phyloP scores from a whole-genome alignment of 2,888 invertebrate species.

The Sarcophaga carnaria region DNA sequence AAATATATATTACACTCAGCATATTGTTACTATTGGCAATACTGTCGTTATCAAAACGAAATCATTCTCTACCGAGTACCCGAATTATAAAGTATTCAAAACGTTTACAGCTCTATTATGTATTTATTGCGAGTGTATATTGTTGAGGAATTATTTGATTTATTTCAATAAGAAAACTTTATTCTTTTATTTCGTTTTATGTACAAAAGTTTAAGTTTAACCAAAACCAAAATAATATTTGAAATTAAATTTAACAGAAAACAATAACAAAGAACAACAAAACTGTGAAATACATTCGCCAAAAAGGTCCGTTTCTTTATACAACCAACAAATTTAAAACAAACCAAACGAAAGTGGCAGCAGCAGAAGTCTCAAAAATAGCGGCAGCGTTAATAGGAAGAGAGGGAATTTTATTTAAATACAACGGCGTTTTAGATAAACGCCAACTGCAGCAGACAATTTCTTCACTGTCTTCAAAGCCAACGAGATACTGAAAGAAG shows the following conservation, averaged over 20 bases:
- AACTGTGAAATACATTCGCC: background rate
- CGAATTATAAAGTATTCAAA: background rate
- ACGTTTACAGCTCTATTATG: background rate
- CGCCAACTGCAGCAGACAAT: conserved; percentile 21
- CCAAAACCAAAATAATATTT: conserved; percentile 1
- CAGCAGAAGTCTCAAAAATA: background rate
- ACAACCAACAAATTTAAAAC: background rate
- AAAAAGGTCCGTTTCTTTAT: conserved; percentile 6
- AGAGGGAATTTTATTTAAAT: conserved; percentile 1
- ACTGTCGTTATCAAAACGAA: background rate
- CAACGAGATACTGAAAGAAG: background rate
- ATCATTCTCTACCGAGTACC: background rate
- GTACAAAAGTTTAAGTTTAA: conserved; percentile 38
- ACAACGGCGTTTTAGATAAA: conserved; percentile 8
- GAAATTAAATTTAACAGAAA: conserved; percentile 15
- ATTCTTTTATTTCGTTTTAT: conserved; percentile 39
- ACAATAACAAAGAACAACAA: background rate
- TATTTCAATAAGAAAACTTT: conserved; percentile 45
- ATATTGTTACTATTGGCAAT: background rate
- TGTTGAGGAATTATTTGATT: conserved; percentile 40
- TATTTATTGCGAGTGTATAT: conserved; percentile 35
- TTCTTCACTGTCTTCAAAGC: background rate
- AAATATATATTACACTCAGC: background rate
- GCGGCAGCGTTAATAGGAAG: background rate
- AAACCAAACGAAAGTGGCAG: conserved; percentile 26